phyloP scores from a whole-genome alignment of 1,140 invertebrate species.

The Trachymyrmex septentrionalis region DNA sequence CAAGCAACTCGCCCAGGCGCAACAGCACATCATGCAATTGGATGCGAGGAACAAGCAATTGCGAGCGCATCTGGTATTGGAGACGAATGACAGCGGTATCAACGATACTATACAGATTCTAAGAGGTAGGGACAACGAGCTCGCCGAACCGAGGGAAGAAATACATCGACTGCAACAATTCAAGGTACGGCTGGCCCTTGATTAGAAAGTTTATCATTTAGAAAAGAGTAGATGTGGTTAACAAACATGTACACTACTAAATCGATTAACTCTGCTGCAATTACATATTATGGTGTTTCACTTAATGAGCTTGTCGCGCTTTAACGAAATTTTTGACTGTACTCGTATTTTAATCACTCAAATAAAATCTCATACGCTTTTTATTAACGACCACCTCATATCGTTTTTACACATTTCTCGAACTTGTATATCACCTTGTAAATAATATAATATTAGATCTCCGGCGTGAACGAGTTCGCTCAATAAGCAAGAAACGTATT shows the following conservation, averaged over 20 bases:
- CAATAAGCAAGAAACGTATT: no score
- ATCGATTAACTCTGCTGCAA: conserved; percentile 80
- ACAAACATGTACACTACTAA: conserved; percentile 77
- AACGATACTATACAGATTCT: conserved; percentile 83
- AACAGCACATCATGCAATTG: conserved; percentile 92
- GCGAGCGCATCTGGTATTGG: conserved; percentile 90
- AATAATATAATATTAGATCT: conserved; percentile 25
- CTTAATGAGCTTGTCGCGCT: conserved; percentile 55
- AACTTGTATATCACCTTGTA: conserved; percentile 1
- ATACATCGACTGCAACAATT: conserved; percentile 85
- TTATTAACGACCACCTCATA: conserved; percentile 46
- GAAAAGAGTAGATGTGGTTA: conserved; percentile 79
- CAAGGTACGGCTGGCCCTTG: conserved; percentile 76
- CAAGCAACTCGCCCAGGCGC: conserved; percentile 93
- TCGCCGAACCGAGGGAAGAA: conserved; percentile 84
- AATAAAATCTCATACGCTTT: conserved; percentile 48
- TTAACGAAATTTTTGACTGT: neutral
- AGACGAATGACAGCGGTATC: conserved; percentile 84
- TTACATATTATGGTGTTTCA: conserved; percentile 79
- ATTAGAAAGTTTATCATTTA: conserved; percentile 32
- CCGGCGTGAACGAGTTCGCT: no score
- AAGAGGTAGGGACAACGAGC: conserved; percentile 83
- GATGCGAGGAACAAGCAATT: conserved; percentile 93
- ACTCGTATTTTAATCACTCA: conserved; percentile 6
- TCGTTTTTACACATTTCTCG: conserved; percentile 6